Evolutionary conservation across 2,797 vertebrate genomes (phyloP).

Genomic region (Premnoplex brunnescens): DNA sequence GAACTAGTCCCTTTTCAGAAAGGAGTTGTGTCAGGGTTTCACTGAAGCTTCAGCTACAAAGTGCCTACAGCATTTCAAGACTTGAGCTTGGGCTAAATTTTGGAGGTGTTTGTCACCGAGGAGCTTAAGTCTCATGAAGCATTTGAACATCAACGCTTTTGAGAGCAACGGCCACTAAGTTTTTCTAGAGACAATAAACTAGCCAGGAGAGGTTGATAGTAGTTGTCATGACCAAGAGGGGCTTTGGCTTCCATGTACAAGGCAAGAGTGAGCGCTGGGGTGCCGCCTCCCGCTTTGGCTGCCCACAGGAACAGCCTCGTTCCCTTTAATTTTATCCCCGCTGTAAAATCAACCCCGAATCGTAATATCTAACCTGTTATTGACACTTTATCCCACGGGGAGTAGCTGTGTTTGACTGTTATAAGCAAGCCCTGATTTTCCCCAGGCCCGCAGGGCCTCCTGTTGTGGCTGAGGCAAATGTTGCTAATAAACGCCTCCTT

Average conservation of each 20-base stretch:
- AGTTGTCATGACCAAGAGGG: background rate
- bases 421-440: conserved; percentile 74
- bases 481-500: conserved; percentile 80
- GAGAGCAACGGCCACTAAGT: background rate
- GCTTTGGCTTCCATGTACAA: background rate
- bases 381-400: conserved; percentile 52
- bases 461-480: conserved; percentile 77
- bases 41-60: background rate
- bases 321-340: conserved; percentile 25
- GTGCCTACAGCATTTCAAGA: background rate
- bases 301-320: background rate
- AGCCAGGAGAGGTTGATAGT: background rate
- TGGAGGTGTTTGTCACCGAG: background rate
- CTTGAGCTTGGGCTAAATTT: background rate
- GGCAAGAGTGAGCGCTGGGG: background rate
- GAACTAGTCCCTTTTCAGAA: background rate
- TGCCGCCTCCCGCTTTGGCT: background rate
- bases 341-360: conserved; percentile 50
- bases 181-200: background rate
- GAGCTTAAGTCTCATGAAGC: background rate
- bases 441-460: conserved; percentile 74
- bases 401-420: conserved; percentile 48
- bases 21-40: background rate
- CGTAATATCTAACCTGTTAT: conserved; percentile 48
- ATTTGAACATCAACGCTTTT: background rate